Percentiles rank a stretch among this genome's conserved stretches.
phyloP scores from a whole-genome alignment of 2,797 vertebrate species.

The Anabas testudineus region DNA sequence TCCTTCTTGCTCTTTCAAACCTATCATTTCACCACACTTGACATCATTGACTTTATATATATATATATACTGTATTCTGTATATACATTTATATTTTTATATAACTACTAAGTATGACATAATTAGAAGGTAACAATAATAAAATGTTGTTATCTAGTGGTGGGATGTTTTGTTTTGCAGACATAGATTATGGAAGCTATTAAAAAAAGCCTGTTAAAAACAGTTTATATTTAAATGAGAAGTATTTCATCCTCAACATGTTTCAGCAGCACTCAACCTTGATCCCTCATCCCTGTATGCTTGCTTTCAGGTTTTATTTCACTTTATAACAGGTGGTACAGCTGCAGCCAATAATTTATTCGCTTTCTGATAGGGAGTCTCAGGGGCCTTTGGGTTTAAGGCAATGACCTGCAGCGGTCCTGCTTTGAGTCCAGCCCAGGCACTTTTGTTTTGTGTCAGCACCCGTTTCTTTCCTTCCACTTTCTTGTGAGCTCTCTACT shows the following conservation, averaged over 20 bases:
- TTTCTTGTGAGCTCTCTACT: neutral
- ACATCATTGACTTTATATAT: constrained; percentile 7
- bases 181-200: neutral
- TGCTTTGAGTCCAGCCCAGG: rapidly evolving
- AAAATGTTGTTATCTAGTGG: neutral
- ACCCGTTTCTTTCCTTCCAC: neutral
- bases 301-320: constrained; percentile 18
- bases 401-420: neutral
- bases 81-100: constrained; percentile 38
- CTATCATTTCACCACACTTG: neutral
- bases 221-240: neutral
- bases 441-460: neutral
- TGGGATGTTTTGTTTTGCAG: neutral
- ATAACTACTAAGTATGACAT: constrained; percentile 19
- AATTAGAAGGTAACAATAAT: constrained; percentile 1
- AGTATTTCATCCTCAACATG: neutral
- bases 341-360: neutral
- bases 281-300: neutral
- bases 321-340: neutral
- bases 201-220: neutral
- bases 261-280: constrained; percentile 40
- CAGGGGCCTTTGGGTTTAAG: neutral
- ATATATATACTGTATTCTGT: neutral
- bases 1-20: constrained; percentile 14
- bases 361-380: neutral